Percentiles rank a stretch among this genome's conserved stretches.
These are phyloP conservation scores for Euura lappo DNA, from an alignment of 1,140 invertebrate species.

Conservation along the genomic window DNA sequence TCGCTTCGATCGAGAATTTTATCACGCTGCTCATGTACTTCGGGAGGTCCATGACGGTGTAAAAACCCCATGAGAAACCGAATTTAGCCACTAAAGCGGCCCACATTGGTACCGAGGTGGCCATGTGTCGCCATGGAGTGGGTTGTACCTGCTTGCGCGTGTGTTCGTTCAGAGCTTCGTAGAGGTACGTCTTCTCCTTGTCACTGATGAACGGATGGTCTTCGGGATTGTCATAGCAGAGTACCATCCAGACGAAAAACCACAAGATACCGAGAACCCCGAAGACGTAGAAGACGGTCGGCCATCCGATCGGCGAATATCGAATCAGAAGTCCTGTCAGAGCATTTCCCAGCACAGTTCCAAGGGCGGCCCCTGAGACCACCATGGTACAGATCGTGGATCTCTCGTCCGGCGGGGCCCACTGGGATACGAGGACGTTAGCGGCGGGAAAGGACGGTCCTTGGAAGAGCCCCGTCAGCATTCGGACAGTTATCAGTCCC, in stretches of 20 bases:
- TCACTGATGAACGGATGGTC: constrained; percentile 70
- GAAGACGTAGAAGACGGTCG: no score
- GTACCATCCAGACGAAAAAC: constrained; percentile 37
- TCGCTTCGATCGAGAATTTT: constrained; percentile 75
- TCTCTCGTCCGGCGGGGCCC: constrained; percentile 76
- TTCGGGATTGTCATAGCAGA: constrained; percentile 64
- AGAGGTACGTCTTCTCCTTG: constrained; percentile 66
- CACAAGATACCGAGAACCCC: constrained; percentile 17
- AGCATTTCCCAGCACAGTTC: constrained; percentile 39
- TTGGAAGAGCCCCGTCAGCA: constrained; percentile 77
- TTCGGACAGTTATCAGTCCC: constrained; percentile 69
- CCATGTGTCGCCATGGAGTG: constrained; percentile 69
- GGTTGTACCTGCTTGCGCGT: constrained; percentile 47
- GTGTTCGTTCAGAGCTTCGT: constrained; percentile 38
- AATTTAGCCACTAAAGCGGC: constrained; percentile 68
- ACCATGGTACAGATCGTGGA: constrained; percentile 76
- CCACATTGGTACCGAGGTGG: constrained; percentile 73
- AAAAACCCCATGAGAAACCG: constrained; percentile 73
- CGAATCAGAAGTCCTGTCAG: constrained; percentile 74
- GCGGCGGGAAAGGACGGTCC: constrained; percentile 80
- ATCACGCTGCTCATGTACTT: constrained; percentile 86
- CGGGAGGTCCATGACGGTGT: constrained; percentile 73
- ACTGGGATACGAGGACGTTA: constrained; percentile 75
- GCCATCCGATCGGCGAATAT: constrained; percentile 49
- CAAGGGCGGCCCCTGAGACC: constrained; percentile 73